A percentile compares a stretch with the other conserved stretches of the same genome.
Evolutionary conservation across 2,113 vertebrate genomes (phyloP).

Genomic region (Colinus virginianus): DNA sequence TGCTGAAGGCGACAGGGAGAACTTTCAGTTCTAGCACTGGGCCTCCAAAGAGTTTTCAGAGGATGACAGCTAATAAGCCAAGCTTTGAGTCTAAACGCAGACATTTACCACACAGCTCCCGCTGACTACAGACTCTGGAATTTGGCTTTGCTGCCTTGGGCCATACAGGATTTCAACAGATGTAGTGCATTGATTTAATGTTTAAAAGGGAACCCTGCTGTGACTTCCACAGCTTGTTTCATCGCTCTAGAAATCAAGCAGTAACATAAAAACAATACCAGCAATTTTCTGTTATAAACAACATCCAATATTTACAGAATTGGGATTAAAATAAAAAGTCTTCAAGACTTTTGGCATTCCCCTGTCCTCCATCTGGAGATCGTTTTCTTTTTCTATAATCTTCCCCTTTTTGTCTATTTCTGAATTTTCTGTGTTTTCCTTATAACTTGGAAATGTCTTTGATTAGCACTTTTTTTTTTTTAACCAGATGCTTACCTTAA

Average conservation of each 20-base stretch:
- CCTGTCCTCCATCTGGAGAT: conserved; percentile 59
- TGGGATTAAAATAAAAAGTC: conserved; percentile 61
- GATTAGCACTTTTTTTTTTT: not conserved
- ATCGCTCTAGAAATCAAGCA: conserved; percentile 59
- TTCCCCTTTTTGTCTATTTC: conserved; percentile 36
- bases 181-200: conserved; percentile 69
- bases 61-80: conserved; percentile 34
- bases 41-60: conserved; percentile 21
- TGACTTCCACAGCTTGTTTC: conserved; percentile 70
- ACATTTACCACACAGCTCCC: conserved; percentile 14
- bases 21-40: not conserved
- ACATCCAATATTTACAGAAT: conserved; percentile 67
- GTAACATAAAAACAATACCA: conserved; percentile 70
- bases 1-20: not conserved
- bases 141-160: conserved; percentile 57
- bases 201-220: conserved; percentile 67
- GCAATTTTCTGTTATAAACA: conserved; percentile 70
- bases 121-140: conserved; percentile 60
- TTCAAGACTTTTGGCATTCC: conserved; percentile 61
- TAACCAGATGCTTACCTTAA: not conserved
- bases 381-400: conserved; percentile 17
- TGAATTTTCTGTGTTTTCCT: conserved; percentile 3
- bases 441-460: not conserved
- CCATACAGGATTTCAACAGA: conserved; percentile 72
- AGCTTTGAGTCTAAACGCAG: conserved; percentile 47